A percentile compares a stretch with the other conserved stretches of the same genome.
These are phyloP conservation scores for Chelonus formosanus DNA, from an alignment of 2,888 invertebrate species.

Conservation along the genomic window DNA sequence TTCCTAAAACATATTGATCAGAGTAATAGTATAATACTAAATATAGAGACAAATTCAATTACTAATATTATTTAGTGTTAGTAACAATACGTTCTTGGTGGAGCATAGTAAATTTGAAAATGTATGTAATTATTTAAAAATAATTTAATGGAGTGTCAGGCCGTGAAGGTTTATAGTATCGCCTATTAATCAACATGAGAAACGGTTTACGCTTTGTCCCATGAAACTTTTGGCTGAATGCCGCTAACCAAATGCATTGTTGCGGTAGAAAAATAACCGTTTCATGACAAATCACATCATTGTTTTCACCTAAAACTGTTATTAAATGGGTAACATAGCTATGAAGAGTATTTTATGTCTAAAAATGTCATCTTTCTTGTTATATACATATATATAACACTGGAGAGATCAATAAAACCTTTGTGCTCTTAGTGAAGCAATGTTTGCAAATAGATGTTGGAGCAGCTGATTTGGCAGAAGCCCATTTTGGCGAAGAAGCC, in stretches of 20 bases:
- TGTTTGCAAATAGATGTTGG: background rate
- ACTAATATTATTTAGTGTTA: too few relatives aligned
- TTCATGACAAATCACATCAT: slow-evolving; percentile 21
- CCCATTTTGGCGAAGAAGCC: slow-evolving; percentile 38
- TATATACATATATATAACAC: background rate
- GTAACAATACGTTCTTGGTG: too few relatives aligned
- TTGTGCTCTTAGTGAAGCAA: too few relatives aligned
- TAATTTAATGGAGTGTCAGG: background rate
- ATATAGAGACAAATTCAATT: too few relatives aligned
- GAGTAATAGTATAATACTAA: too few relatives aligned
- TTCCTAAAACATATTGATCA: too few relatives aligned
- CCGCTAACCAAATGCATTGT: slow-evolving; percentile 2
- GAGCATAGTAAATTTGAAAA: too few relatives aligned
- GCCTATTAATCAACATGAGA: slow-evolving; percentile 18
- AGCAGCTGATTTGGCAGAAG: slow-evolving; percentile 1
- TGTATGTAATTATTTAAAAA: background rate
- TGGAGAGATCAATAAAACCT: too few relatives aligned
- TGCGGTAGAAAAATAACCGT: slow-evolving; percentile 9
- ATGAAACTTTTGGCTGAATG: slow-evolving; percentile 11
- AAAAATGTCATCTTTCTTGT: background rate
- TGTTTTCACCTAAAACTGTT: slow-evolving; percentile 8
- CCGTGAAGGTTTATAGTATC: too few relatives aligned
- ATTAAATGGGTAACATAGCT: background rate
- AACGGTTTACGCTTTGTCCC: slow-evolving; percentile 18
- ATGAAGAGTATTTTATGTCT: background rate